Base-by-base conservation (phyloP, 2,888 invertebrate genomes). In the Meandrusa payeni region DNA sequence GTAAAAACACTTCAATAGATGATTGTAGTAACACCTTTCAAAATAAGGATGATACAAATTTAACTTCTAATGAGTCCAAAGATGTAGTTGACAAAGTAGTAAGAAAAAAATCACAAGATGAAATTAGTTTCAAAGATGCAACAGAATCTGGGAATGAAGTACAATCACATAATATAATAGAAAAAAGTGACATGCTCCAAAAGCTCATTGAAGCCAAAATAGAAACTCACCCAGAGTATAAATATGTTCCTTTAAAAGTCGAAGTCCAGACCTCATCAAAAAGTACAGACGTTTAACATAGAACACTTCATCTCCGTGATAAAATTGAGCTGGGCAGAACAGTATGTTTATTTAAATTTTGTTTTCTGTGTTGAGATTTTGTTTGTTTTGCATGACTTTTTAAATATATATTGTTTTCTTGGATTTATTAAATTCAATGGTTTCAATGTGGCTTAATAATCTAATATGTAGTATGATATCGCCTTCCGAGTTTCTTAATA, bases 221-320 rank as follows among this genome's bases (percentile, higher is more conserved):
- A 52, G 81, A 80, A 51, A 78, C 65, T 52, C 79, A 85, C 41
- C 82, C 85, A 4, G 86, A 88, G 51, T 86, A 85, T 59, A 85
- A 82, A 59, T 70, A 68, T 46, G 69, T 81, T 46, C 64, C 77
- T 19, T 63, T 85, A 55, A 76, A 78, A 37, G 71, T 76, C 28
- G 78, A 81, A 55, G 68, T 70, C 41, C 59, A 69, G 29, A 67
- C 71, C 20, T 58, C 70, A 38, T 82, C 87, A 15, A 87, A 83
- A 68, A 83, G 76, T 60, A 88, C 88, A 50, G 88, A 88, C 48
- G 88, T 88, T 23, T 88, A 69, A 70, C 46, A n/a, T n/a, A n/a
- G 47, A 52, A 61, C 55, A 45, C 54, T 42, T 4, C 28, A 19
- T 27, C 38, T 51, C 33, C 24, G 28, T 38, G 22, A 28, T 42